Evolutionary conservation across 2,888 invertebrate genomes (phyloP).

Genomic region (Dorcus parallelipipedus): DNA sequence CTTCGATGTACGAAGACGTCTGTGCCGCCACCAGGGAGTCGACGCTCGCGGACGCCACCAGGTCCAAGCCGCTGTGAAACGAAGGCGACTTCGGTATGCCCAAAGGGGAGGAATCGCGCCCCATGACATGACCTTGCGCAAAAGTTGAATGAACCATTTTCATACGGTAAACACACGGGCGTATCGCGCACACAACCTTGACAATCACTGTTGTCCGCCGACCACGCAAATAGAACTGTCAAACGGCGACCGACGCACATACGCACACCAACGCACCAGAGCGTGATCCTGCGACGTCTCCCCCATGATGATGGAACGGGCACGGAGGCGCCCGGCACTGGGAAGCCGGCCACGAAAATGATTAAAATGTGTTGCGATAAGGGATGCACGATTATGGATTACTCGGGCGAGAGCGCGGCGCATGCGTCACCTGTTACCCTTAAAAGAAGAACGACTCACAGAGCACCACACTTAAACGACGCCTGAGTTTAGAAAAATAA

Average conservation of each 20-base stretch:
- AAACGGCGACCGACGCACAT: not conserved
- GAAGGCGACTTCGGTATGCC: conserved; percentile 85
- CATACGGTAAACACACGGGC: not conserved
- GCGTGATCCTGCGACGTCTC: not conserved
- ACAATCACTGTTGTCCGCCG: conserved; percentile 7
- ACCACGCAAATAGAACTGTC: conserved; percentile 3
- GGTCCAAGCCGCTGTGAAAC: conserved; percentile 81
- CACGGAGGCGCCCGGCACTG: not conserved
- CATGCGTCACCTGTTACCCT: conserved; percentile 16
- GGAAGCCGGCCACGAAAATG: not conserved
- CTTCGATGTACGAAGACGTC: conserved; percentile 25
- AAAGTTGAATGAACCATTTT: conserved; percentile 48
- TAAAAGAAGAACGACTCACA: conserved; percentile 14
- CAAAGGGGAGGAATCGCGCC: conserved; percentile 51
- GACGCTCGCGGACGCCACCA: conserved; percentile 62
- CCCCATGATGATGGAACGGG: not conserved
- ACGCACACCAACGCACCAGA: not conserved
- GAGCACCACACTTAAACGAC: not conserved
- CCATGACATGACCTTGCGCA: conserved; percentile 35
- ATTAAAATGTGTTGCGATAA: conserved; percentile 4
- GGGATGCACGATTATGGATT: conserved; percentile 23
- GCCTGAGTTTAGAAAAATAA: no score
- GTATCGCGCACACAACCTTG: conserved; percentile 45
- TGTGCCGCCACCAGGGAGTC: conserved; percentile 27
- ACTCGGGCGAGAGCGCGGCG: conserved; percentile 15